These are phyloP conservation scores for Parnassius mnemosyne DNA, from an alignment of 2,888 invertebrate genomes.

Conservation along the genomic window DNA sequence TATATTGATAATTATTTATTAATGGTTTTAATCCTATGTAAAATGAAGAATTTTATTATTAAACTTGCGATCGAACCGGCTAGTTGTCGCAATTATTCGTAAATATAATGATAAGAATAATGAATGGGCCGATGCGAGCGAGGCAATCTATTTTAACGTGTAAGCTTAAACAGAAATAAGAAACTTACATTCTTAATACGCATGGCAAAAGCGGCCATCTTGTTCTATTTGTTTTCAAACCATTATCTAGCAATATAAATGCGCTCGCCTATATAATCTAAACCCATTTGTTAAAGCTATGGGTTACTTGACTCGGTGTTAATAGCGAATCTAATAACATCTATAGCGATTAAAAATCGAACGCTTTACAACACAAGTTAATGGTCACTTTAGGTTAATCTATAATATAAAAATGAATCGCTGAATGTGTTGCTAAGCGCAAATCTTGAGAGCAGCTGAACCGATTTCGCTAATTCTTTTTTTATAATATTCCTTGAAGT, in stretches of 20 bases:
- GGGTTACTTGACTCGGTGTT: slow-evolving; percentile 5
- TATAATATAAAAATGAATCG: no score
- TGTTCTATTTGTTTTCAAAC: slow-evolving; percentile 48
- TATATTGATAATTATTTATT: no score
- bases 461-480: no score
- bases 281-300: slow-evolving; percentile 24
- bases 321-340: slow-evolving; percentile 20
- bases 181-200: slow-evolving; percentile 37
- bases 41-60: no score
- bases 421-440: no score
- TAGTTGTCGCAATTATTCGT: slow-evolving; percentile 19
- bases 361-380: not conserved
- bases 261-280: slow-evolving; percentile 29
- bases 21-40: no score
- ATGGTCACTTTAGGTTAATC: not conserved
- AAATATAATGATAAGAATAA: slow-evolving; percentile 43
- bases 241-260: slow-evolving; percentile 38
- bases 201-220: slow-evolving; percentile 39
- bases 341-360: slow-evolving; percentile 12
- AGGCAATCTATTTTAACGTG: slow-evolving; percentile 53
- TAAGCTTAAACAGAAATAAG: slow-evolving; percentile 40
- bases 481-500: no score
- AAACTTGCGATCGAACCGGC: no score
- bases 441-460: no score
- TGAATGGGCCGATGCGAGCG: slow-evolving; percentile 43